phyloP scores from a whole-genome alignment of 2,113 vertebrate species.

The Notothenia coriiceps region DNA sequence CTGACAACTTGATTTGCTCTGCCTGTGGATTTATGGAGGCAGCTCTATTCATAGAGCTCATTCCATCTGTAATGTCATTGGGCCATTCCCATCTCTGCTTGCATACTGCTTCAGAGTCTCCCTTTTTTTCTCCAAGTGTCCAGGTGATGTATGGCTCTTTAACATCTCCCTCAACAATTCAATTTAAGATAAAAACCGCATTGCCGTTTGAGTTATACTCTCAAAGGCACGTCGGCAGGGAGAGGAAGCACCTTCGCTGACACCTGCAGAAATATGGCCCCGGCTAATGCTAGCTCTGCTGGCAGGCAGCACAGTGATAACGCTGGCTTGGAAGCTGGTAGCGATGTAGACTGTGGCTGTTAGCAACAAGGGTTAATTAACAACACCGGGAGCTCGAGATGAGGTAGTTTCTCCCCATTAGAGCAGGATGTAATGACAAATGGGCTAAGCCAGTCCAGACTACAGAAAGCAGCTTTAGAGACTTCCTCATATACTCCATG shows the following conservation, averaged over 20 bases:
- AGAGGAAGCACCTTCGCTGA: slow-evolving; percentile 70
- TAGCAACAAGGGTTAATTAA: slow-evolving; percentile 78
- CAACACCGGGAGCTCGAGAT: slow-evolving; percentile 55
- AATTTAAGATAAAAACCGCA: slow-evolving; percentile 80
- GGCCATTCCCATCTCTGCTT: slow-evolving; percentile 49
- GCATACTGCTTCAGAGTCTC: slow-evolving; percentile 53
- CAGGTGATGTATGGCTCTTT: slow-evolving; percentile 79
- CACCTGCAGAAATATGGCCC: slow-evolving; percentile 74
- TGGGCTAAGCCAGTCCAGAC: slow-evolving; percentile 39
- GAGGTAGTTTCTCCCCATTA: slow-evolving; percentile 67
- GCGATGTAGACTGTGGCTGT: slow-evolving; percentile 49
- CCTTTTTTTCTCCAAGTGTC: slow-evolving; percentile 50
- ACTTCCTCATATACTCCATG: slow-evolving; percentile 28
- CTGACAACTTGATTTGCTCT: slow-evolving; percentile 75
- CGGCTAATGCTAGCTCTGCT: slow-evolving; percentile 31
- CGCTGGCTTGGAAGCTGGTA: slow-evolving; percentile 7
- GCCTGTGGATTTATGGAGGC: slow-evolving; percentile 71
- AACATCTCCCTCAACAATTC: slow-evolving; percentile 81
- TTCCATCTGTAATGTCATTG: slow-evolving; percentile 52
- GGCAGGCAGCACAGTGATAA: slow-evolving; percentile 53
- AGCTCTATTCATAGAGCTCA: slow-evolving; percentile 45
- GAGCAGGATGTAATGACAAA: slow-evolving; percentile 73
- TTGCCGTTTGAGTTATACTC: slow-evolving; percentile 68
- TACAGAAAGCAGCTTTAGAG: slow-evolving; percentile 43
- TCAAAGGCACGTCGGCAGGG: slow-evolving; percentile 48